These are phyloP conservation scores for Lingula anatina DNA, from an alignment of 2,888 invertebrate genomes.

Conservation along the genomic window DNA sequence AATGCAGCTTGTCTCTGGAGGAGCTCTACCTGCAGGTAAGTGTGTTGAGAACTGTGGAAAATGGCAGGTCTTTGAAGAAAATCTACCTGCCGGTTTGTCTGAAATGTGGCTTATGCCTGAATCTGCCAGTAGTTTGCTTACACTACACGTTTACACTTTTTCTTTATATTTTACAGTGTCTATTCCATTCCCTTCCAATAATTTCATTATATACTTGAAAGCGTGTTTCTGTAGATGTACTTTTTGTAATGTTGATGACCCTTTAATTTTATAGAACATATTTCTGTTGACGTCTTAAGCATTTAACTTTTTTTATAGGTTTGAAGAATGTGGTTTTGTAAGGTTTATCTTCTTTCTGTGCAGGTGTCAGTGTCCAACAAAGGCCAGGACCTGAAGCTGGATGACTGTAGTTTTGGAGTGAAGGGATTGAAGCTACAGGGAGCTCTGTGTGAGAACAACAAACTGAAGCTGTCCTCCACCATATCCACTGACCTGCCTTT, in stretches of 20 bases:
- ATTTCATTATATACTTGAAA: no score
- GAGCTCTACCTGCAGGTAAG: conserved; percentile 81
- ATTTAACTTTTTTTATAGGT: no score
- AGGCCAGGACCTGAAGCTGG: conserved; percentile 50
- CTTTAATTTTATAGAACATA: no score
- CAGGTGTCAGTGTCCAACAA: conserved; percentile 56
- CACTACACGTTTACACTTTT: no score
- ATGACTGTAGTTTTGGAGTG: conserved; percentile 55
- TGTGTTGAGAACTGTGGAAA: no score
- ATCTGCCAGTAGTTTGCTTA: not conserved
- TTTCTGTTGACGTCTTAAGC: no score
- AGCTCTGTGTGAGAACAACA: conserved; percentile 86
- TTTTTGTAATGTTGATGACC: no score
- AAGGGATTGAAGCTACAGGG: conserved; percentile 87
- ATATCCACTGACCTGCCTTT: conserved; percentile 91
- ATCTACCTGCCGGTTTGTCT: conserved; percentile 81
- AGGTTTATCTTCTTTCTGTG: conserved; percentile 5
- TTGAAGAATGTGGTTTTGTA: no score
- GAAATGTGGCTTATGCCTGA: not conserved
- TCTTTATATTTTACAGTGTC: no score
- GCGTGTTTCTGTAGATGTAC: no score
- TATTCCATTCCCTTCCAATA: no score
- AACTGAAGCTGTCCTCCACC: conserved; percentile 83
- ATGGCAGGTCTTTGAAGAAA: conserved; percentile 84
- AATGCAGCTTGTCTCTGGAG: conserved; percentile 79